Evolutionary conservation across 2,888 invertebrate genomes (phyloP).

Genomic region (Macaria notata): DNA sequence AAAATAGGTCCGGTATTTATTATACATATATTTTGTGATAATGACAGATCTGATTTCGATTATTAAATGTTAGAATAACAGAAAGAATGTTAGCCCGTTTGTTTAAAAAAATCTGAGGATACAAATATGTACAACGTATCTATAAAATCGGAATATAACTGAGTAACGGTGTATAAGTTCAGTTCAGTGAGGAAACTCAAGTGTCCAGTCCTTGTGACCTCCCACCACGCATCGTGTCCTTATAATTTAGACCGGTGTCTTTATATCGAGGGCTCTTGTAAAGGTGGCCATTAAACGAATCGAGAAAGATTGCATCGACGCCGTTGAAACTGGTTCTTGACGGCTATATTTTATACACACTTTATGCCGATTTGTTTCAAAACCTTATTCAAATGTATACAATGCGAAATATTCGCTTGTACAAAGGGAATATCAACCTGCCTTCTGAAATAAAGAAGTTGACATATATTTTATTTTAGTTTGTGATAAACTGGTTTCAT

Average conservation of each 20-base stretch:
- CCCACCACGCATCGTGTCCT: constrained; percentile 1
- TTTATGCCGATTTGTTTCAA: constrained; percentile 4
- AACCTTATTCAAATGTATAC: background rate
- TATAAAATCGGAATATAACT: constrained; percentile 2
- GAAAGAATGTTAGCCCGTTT: no score
- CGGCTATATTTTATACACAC: constrained; percentile 7
- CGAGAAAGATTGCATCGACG: constrained; percentile 37
- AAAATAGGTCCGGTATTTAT: no score
- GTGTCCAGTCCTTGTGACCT: constrained; percentile 8
- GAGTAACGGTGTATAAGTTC: constrained; percentile 36
- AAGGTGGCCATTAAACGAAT: constrained; percentile 29
- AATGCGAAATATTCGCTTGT: background rate
- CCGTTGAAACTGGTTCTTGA: constrained; percentile 37
- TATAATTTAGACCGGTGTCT: constrained; percentile 1
- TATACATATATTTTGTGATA: no score
- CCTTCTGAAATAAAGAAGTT: no score
- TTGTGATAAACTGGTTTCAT: no score
- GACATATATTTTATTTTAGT: no score
- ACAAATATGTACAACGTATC: background rate
- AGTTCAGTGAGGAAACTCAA: constrained; percentile 28
- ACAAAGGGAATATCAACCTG: no score
- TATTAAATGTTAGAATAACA: no score
- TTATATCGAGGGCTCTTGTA: constrained; percentile 29
- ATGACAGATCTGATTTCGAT: no score
- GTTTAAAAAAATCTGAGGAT: no score